Percentiles rank a stretch among this genome's conserved stretches.
Conservation (phyloP, 37 sponge, comb jelly and placozoan species). For the Geodia barretti region DNA sequence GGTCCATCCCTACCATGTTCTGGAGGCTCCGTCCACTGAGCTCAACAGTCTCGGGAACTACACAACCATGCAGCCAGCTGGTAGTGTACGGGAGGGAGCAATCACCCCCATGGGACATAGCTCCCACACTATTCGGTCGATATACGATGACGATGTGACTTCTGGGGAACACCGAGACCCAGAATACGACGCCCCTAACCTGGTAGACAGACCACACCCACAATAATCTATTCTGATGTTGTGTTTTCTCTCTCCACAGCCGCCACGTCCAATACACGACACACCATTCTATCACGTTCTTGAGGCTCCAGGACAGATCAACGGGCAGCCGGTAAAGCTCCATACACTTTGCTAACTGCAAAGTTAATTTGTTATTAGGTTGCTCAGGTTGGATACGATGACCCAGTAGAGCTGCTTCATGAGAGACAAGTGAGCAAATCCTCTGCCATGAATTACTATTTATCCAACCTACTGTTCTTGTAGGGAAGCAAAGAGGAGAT, state of each 20-base stretch:
- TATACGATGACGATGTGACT: not conserved
- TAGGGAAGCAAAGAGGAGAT: not conserved
- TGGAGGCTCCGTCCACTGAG: not conserved
- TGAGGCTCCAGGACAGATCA: not conserved
- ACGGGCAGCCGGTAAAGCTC: not conserved
- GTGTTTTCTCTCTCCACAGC: not conserved
- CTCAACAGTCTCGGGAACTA: not conserved
- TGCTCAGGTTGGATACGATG: not conserved
- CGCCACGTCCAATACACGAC: not conserved
- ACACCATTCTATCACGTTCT: not conserved
- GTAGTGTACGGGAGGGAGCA: not conserved
- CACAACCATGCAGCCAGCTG: not conserved
- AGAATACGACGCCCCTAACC: too few species aligned
- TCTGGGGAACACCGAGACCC: too few species aligned
- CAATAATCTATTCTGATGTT: too few species aligned
- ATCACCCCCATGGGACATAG: not conserved
- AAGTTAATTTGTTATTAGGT: not conserved
- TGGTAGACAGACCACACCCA: too few species aligned
- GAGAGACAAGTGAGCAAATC: not conserved
- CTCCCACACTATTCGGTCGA: not conserved
- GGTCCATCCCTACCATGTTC: not conserved
- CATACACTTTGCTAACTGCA: too few species aligned
- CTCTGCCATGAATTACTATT: not conserved
- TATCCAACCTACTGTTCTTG: not conserved
- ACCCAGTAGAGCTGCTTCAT: not conserved